These are phyloP conservation scores for Rosalia funebris DNA, from an alignment of 2,888 invertebrate species.

Conservation along the genomic window DNA sequence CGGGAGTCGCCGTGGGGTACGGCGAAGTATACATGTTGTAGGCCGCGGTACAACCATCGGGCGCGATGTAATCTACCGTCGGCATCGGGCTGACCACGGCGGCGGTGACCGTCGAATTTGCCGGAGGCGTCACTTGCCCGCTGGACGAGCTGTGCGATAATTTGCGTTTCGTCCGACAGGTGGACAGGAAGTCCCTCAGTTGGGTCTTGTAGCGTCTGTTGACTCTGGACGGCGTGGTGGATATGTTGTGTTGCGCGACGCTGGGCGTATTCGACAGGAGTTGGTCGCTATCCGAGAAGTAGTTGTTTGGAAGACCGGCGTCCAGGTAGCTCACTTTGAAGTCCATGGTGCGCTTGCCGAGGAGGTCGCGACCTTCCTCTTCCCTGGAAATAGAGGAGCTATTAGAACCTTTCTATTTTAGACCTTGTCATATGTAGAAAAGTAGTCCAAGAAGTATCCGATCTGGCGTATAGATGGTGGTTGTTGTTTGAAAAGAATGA, in stretches of 20 bases:
- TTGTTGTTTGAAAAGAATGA: no score
- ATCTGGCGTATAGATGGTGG: no score
- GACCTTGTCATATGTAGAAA: neutral
- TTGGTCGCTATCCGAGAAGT: constrained; percentile 89
- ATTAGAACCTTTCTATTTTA: no score
- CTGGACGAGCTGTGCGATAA: constrained; percentile 58
- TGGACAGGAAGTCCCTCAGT: constrained; percentile 90
- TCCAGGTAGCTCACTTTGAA: constrained; percentile 98
- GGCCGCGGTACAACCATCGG: constrained; percentile 74
- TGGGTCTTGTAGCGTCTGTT: constrained; percentile 94
- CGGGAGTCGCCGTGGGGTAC: constrained; percentile 76
- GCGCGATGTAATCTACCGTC: constrained; percentile 74
- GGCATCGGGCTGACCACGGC: constrained; percentile 68
- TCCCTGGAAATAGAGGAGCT: constrained; percentile 76
- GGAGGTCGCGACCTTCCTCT: constrained; percentile 96
- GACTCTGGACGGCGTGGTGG: constrained; percentile 74
- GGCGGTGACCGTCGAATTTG: constrained; percentile 62
- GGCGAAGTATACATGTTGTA: constrained; percentile 74
- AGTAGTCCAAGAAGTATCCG: no score
- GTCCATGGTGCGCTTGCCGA: constrained; percentile 98
- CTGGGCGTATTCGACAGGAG: constrained; percentile 71
- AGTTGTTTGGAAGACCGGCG: constrained; percentile 89
- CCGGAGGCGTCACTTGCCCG: constrained; percentile 62
- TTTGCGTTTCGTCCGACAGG: constrained; percentile 74
- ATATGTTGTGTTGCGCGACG: constrained; percentile 60